These are phyloP conservation scores for Tachina lurida DNA, from an alignment of 2,888 invertebrate genomes.

Conservation along the genomic window DNA sequence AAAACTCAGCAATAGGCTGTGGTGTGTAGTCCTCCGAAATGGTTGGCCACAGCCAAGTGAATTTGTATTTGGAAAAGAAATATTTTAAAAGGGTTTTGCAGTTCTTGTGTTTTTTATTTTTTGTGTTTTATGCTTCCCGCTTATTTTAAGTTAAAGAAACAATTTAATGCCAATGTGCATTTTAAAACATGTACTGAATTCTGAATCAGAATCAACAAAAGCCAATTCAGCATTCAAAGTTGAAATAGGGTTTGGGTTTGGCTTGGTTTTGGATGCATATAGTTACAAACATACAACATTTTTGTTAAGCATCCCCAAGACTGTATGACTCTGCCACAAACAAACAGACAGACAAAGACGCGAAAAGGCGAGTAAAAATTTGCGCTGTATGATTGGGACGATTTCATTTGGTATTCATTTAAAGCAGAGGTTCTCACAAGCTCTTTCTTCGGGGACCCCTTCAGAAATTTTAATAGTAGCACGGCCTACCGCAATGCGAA, in stretches of 20 bases:
- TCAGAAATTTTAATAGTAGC: too few relatives aligned
- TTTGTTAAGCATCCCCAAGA: conserved; percentile 2
- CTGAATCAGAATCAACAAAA: conserved; percentile 43
- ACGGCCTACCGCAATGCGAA: too few relatives aligned
- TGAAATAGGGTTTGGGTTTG: neutral
- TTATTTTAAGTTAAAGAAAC: conserved; percentile 56
- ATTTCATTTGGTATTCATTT: conserved; percentile 58
- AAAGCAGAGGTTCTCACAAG: too few relatives aligned
- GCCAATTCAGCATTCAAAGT: conserved; percentile 19
- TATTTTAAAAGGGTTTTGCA: conserved; percentile 24
- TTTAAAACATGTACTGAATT: conserved; percentile 47
- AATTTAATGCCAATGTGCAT: conserved; percentile 66
- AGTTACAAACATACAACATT: neutral
- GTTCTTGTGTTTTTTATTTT: neutral
- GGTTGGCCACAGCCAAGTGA: neutral
- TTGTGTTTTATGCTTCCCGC: neutral
- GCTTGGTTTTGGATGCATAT: too few relatives aligned
- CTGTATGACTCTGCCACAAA: conserved; percentile 8
- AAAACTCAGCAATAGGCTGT: too few relatives aligned
- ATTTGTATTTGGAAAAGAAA: neutral
- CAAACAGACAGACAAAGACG: neutral
- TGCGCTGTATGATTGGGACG: conserved; percentile 28
- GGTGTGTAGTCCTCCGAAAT: neutral
- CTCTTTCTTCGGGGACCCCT: too few relatives aligned
- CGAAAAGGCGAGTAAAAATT: conserved; percentile 38